Conservation (phyloP, 2,113 vertebrate genomes). For the Sinocyclocheilus grahami region DNA sequence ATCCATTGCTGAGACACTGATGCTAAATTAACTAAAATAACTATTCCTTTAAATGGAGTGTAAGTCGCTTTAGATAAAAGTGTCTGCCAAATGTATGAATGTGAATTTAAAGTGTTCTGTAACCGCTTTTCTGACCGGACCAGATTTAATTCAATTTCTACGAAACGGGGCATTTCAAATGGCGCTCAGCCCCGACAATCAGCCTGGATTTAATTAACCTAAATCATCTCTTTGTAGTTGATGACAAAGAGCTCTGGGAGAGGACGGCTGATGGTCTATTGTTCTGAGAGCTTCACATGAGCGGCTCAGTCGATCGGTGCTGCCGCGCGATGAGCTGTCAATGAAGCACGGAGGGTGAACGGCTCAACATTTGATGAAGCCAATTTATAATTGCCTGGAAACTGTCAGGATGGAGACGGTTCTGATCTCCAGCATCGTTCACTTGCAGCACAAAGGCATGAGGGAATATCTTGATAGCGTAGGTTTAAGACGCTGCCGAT, state of each 20-base stretch:
- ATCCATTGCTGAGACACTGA: background rate
- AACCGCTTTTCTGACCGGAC: constrained; percentile 36
- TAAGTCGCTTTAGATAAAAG: background rate
- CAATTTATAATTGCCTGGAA: constrained; percentile 54
- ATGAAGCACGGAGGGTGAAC: constrained; percentile 54
- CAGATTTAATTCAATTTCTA: constrained; percentile 74
- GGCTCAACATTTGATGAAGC: constrained; percentile 52
- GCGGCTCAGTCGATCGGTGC: constrained; percentile 68
- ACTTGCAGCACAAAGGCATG: background rate
- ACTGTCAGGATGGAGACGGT: constrained; percentile 34
- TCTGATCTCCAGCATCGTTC: background rate
- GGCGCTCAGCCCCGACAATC: constrained; percentile 62
- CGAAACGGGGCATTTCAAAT: constrained; percentile 63
- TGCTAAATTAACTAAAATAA: no score
- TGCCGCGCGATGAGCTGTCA: constrained; percentile 54
- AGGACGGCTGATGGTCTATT: constrained; percentile 75
- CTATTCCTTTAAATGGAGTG: background rate
- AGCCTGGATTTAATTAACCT: constrained; percentile 76
- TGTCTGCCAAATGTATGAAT: background rate
- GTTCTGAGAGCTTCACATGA: constrained; percentile 59
- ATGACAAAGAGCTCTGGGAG: constrained; percentile 75
- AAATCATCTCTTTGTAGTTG: constrained; percentile 77
- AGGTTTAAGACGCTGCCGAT: background rate
- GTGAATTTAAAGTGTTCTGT: background rate
- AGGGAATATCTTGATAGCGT: background rate